Evolutionary conservation across 2,888 invertebrate genomes (phyloP).

Genomic region (Athripsodes cinereus): DNA sequence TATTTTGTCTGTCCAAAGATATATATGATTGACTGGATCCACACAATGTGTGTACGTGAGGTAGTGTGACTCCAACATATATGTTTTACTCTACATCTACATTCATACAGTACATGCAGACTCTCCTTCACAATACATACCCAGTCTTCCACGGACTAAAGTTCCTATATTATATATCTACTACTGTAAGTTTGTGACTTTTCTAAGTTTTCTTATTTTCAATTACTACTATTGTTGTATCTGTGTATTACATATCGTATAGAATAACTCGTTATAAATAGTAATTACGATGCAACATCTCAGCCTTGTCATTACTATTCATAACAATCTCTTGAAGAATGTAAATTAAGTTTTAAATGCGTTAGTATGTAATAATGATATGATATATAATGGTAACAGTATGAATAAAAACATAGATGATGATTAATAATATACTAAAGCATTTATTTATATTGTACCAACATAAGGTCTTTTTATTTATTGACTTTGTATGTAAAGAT

Average conservation of each 20-base stretch:
- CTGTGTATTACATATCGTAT: constrained; percentile 27
- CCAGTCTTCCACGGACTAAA: constrained; percentile 29
- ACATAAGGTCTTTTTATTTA: constrained; percentile 20
- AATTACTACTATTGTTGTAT: constrained; percentile 25
- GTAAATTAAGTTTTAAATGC: constrained; percentile 10
- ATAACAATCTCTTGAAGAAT: constrained; percentile 12
- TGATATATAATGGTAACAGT: constrained; percentile 3
- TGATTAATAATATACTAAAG: constrained; percentile 5
- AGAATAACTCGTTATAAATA: constrained; percentile 5
- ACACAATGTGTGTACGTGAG: constrained; percentile 22
- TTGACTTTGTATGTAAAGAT: constrained; percentile 5
- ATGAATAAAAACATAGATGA: not conserved
- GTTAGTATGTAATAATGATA: constrained; percentile 11
- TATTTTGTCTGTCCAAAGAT: constrained; percentile 28
- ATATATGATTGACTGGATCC: constrained; percentile 25
- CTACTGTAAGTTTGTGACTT: constrained; percentile 24
- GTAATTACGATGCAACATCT: constrained; percentile 7
- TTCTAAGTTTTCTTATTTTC: constrained; percentile 26
- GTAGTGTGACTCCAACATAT: constrained; percentile 5
- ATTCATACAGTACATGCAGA: constrained; percentile 10
- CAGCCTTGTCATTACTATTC: constrained; percentile 11
- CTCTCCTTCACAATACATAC: constrained; percentile 25
- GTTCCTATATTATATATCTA: constrained; percentile 27
- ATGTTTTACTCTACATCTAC: constrained; percentile 13
- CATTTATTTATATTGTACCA: constrained; percentile 10